Conservation (phyloP, 1,140 invertebrate species). For the Cydia amplana region DNA sequence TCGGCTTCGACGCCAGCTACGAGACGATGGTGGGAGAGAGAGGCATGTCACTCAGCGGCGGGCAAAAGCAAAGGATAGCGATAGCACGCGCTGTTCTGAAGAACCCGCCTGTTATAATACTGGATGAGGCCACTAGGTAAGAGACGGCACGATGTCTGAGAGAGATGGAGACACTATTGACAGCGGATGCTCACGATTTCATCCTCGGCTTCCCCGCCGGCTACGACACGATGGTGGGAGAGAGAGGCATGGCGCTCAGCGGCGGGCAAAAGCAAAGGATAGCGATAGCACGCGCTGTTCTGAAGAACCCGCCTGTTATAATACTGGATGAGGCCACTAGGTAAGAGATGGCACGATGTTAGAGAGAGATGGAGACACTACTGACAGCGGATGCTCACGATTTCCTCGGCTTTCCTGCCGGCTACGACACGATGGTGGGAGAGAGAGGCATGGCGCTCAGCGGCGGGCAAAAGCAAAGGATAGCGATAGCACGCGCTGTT, state of each 20-base stretch:
- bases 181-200: no score
- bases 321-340: constrained; percentile 96
- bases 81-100: constrained; percentile 94
- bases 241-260: constrained; percentile 92
- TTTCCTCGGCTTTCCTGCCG: constrained; percentile 90
- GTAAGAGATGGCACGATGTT: constrained; percentile 62
- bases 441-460: constrained; percentile 94
- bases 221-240: constrained; percentile 93
- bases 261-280: constrained; percentile 96
- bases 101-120: constrained; percentile 90
- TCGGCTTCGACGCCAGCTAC: constrained; percentile 90
- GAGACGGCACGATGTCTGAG: no score
- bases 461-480: constrained; percentile 94
- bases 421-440: constrained; percentile 93
- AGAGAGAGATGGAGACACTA: constrained; percentile 57
- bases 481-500: constrained; percentile 93
- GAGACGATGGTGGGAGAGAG: constrained; percentile 93
- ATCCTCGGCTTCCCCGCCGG: constrained; percentile 88
- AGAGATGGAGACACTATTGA: no score
- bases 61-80: constrained; percentile 94
- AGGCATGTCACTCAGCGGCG: constrained; percentile 93
- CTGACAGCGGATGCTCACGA: constrained; percentile 89
- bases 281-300: constrained; percentile 92
- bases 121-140: constrained; percentile 95
- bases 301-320: constrained; percentile 92